Base-by-base conservation (phyloP, 2,888 invertebrate genomes). In the Agrotis ipsilon region DNA sequence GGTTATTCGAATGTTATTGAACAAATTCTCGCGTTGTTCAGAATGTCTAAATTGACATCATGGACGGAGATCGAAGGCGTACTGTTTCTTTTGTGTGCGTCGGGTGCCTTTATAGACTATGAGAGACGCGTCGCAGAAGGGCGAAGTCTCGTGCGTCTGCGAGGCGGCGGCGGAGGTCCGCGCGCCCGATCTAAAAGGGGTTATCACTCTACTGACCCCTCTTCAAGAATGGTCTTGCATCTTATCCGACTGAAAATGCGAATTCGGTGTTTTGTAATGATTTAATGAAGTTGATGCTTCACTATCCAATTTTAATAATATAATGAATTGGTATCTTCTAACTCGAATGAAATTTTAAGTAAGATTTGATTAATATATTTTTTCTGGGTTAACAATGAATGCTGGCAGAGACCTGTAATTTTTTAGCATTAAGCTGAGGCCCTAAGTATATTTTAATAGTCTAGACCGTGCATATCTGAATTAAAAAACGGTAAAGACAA, bases 51-150 rank as follows among this genome's bases (percentile, higher is more conserved):
- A 89, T 91, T 92, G 86, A 91, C 95, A 94, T 94, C 94, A 89
- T 94, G 92, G 90, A 82, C 92, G 92, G 92, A 92, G 94, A 93
- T 91, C 92, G 91, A 89, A 89, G 90, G 90, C 92, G 90, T 87
- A 96, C 96, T 96, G 95, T 90, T 92, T 91, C 91, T 91, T 92
- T 92, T 92, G 92, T 92, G 90, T 87, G 88, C 88, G 92, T 75
- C 90, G 86, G 89, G 87, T 86, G 94, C 89, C 92, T 96, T 95
- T 96, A 96, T 96, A 96, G 94, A 95, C 91, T 93, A 89, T 87
- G 55, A 54, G 86, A 88, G 90, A 85, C 87, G 92, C 91, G 90
- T 84, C 91, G 90, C 91, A 91, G 90, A 93, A 94, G 94, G 92
- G 92, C 93, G 92, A 92, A 91, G 92, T 90, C 88, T 89, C 87